Base-by-base conservation (phyloP, 2,797 vertebrate species). In the Pipistrellus kuhlii region DNA sequence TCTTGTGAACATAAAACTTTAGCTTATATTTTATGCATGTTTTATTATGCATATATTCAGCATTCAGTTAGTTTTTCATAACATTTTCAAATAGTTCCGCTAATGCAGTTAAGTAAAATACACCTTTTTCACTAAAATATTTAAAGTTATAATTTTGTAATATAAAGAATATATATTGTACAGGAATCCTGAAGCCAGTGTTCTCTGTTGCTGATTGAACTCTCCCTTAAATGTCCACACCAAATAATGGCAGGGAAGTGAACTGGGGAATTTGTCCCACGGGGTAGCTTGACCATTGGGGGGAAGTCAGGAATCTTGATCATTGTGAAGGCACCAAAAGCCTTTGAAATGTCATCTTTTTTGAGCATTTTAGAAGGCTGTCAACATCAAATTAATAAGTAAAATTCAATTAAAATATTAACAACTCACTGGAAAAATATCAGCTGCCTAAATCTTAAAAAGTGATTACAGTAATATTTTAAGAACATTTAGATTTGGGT, bases 61-160 rank as follows among this genome's bases (percentile, higher is more conserved):
- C 41, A 51, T 90, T 69, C n/a, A 90, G 23, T 57, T 90, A 57
- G 86, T 75, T 86, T 95, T 95, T 66, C 46, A 46, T 35, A 89
- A n/a, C 81, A 73, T 90, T 75, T 93, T 85, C 38, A 23, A 81
- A 81, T n/a, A 72, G n/a, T 80, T 48, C 59, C 87, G 64, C 44
- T 90, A 93, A 95, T 51, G 94, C 41, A 13, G 17, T 89, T 93
- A 95, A 85, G 32, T 78, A 94, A 95, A 96, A 83, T 78, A 27
- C 30, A 85, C 64, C 46, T 93, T 62, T 76, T 88, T 88, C 23
- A 90, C n/a, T 71, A 95, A 76, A 95, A 69, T 83, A 18, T 41
- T 66, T 88, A 83, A 51, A 91, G n/a, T 77, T 95, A 10, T 21
- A 41, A 86, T 80, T 92, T 59, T 91, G 53, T 68, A 73, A 64